A percentile compares a stretch with the other conserved stretches of the same genome.
Conservation (phyloP, 2,113 vertebrate species). For the Actenoides lindsayi region DNA sequence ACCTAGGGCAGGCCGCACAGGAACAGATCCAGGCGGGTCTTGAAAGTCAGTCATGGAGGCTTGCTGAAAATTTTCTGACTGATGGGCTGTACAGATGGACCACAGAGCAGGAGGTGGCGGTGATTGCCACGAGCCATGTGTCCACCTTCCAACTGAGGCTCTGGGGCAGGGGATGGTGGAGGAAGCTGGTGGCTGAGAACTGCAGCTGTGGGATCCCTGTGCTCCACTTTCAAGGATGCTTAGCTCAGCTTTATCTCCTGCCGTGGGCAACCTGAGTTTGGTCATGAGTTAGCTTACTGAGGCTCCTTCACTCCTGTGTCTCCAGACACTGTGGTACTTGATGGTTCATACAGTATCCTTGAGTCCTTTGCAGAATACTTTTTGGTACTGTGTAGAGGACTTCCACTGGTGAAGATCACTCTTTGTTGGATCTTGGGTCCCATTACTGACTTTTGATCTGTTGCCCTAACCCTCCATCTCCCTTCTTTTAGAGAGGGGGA, state of each 20-base stretch:
- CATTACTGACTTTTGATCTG: neutral
- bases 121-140: rapidly evolving
- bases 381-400: neutral
- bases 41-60: neutral
- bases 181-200: neutral
- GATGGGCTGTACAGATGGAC: neutral
- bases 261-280: neutral
- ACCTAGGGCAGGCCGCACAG: no score
- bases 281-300: neutral
- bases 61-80: neutral
- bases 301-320: neutral
- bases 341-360: neutral
- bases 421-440: neutral
- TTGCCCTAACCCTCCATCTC: neutral
- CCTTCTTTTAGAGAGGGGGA: neutral
- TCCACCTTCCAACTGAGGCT: neutral
- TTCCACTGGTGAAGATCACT: neutral
- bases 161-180: neutral
- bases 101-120: neutral
- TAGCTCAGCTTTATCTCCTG: neutral
- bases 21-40: no score
- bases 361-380: neutral
- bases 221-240: neutral
- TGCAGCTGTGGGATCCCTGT: neutral
- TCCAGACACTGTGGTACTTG: neutral